A percentile compares a stretch with the other conserved stretches of the same genome.
Evolutionary conservation across 1,140 invertebrate species (phyloP).

Genomic region (Triops longicaudatus): DNA sequence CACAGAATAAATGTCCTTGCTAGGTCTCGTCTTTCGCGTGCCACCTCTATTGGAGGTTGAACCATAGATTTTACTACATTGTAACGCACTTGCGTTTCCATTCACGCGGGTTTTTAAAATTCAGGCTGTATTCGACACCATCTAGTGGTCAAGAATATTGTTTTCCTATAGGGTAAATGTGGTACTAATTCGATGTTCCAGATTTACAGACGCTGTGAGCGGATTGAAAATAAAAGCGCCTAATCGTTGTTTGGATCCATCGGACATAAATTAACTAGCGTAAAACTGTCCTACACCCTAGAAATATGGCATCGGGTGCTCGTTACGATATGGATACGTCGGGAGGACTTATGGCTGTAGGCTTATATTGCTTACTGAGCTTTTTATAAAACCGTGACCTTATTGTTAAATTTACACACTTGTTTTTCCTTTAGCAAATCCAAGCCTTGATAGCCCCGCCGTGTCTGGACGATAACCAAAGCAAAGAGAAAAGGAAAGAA

Average conservation of each 20-base stretch:
- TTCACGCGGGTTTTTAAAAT: background rate
- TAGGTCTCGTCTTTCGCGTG: too few relatives aligned
- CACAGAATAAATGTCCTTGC: too few relatives aligned
- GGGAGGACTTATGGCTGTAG: constrained; percentile 59
- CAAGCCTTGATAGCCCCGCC: constrained; percentile 78
- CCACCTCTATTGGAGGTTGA: too few relatives aligned
- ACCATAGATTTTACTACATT: too few relatives aligned
- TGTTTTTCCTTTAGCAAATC: constrained; percentile 58
- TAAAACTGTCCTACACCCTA: background rate
- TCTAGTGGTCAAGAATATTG: background rate
- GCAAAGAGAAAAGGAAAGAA: constrained; percentile 44
- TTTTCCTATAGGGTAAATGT: background rate
- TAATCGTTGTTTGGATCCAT: background rate
- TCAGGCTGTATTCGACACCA: background rate
- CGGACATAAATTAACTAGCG: background rate
- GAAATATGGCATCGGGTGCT: background rate
- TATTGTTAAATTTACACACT: constrained; percentile 29
- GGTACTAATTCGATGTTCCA: background rate
- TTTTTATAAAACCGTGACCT: constrained; percentile 15
- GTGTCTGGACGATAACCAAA: constrained; percentile 53
- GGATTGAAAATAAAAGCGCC: constrained; percentile 8
- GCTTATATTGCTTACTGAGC: constrained; percentile 32
- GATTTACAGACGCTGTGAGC: background rate
- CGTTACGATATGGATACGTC: constrained; percentile 52
- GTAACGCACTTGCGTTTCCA: too few relatives aligned